Conservation (phyloP, 2,888 invertebrate genomes). For the Pyrocoelia pectoralis region DNA sequence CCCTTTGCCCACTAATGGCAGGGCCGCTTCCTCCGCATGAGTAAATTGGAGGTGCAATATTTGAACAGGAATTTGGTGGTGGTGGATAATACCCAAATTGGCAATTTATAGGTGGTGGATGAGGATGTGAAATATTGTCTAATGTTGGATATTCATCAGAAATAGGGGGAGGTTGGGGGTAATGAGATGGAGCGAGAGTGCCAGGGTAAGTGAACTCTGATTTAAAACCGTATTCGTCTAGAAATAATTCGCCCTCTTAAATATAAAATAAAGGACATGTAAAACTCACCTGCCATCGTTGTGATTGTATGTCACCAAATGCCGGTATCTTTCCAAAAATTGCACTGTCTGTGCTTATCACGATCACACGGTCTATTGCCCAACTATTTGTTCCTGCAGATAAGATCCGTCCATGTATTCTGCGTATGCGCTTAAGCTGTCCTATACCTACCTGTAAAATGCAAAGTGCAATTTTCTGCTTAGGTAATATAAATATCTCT, state of each 20-base stretch:
- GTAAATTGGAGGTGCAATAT: conserved; percentile 2
- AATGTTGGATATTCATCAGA: background rate
- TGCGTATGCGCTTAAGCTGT: no score
- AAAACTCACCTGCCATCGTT: conserved; percentile 29
- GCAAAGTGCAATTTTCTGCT: no score
- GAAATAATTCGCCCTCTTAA: conserved; percentile 17
- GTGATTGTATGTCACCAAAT: no score
- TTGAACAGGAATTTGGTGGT: background rate
- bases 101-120: conserved; percentile 3
- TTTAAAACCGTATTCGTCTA: conserved; percentile 33
- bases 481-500: no score
- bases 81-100: no score
- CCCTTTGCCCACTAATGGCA: conserved; percentile 26
- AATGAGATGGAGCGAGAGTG: conserved; percentile 2
- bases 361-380: no score
- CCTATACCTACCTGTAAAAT: no score
- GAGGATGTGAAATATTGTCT: background rate
- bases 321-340: no score
- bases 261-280: conserved; percentile 5
- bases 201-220: conserved; percentile 18
- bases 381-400: no score
- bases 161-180: background rate
- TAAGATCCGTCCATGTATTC: no score
- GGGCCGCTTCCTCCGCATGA: conserved; percentile 14
- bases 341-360: no score